phyloP scores from a whole-genome alignment of 2,888 invertebrate species.

The Zeuzera pyrina region DNA sequence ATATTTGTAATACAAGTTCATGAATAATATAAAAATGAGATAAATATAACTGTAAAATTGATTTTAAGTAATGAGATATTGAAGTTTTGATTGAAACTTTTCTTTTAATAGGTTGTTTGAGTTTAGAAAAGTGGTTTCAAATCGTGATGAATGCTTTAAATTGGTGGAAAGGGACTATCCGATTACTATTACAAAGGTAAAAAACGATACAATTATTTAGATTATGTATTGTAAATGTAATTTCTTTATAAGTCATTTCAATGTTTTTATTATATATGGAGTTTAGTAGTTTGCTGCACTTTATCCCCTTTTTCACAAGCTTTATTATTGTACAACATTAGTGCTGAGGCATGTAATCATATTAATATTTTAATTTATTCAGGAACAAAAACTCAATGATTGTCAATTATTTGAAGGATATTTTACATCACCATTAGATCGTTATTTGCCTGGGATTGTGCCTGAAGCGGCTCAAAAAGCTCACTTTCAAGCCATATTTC shows the following conservation, averaged over 20 bases:
- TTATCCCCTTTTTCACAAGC: no score
- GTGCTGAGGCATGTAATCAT: background rate
- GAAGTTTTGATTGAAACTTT: slow-evolving; percentile 13
- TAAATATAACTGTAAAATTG: slow-evolving; percentile 3
- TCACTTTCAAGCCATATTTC: slow-evolving; percentile 85
- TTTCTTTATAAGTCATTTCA: background rate
- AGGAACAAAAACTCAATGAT: slow-evolving; percentile 84
- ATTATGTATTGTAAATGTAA: background rate
- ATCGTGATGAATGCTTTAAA: slow-evolving; percentile 85
- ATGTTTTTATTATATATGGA: background rate
- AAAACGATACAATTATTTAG: background rate
- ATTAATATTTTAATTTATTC: slow-evolving; percentile 15
- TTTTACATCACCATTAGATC: slow-evolving; percentile 88
- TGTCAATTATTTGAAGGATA: slow-evolving; percentile 87
- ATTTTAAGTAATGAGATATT: slow-evolving; percentile 10
- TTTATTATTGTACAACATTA: no score
- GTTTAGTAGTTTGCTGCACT: no score
- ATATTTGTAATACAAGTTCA: no score
- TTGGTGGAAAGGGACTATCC: slow-evolving; percentile 88
- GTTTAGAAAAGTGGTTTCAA: slow-evolving; percentile 89
- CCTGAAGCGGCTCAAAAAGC: slow-evolving; percentile 88
- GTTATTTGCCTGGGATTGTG: slow-evolving; percentile 88
- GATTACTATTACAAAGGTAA: slow-evolving; percentile 88
- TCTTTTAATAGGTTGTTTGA: slow-evolving; percentile 85
- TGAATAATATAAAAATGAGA: background rate